Base-by-base conservation (phyloP, 2,113 vertebrate genomes). In the Ceratotherium simum region DNA sequence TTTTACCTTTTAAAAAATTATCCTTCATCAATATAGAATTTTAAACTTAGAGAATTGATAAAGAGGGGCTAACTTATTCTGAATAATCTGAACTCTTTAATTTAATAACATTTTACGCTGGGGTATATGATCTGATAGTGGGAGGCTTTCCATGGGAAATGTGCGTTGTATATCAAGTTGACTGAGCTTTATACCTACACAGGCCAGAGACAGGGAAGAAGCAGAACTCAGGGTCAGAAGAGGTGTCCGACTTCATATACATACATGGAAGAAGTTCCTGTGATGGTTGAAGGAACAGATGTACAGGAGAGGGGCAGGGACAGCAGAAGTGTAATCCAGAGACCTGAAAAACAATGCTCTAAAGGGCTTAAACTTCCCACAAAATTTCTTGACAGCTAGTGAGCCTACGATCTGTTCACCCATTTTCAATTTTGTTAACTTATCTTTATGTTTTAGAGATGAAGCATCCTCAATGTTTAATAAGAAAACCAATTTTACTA, bases 401-500 rank as follows among this genome's bases (percentile, higher is more conserved):
- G 31, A 60, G 12, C 42, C 48, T 80, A 21, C 16, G 18, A 75
- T n/a, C 29, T 48, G 8, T 31, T 64, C 31, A 14, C 21, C 18
- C 18, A 18, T 79, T 76, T 93, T 81, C 25, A 36, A 13, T 93
- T 92, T 18, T 82, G 12, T 80, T 65, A 70, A 76, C 48, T 83
- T 91, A 13, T 18, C 69, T 69, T 93, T 92, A 72, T 73, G 16
- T 83, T 73, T 96, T 46, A 96, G 95, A 88, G 33, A 65, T 72
- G 33, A 93, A 86, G 14, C 31, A 11, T 72, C 56, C 10, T 90
- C n/a, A 60, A 2, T 86, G 60, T 95, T 85, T 4, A 91, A 85
- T 39, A 79, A 89, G 36, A 75, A 86, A 85, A 65, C 31, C 67
- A 70, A 36, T 83, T 89, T 89, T 93, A 25, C 90, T 73, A 11